These are phyloP conservation scores for Sphenopsis melanotis DNA, from an alignment of 2,797 vertebrate genomes.

Conservation along the genomic window DNA sequence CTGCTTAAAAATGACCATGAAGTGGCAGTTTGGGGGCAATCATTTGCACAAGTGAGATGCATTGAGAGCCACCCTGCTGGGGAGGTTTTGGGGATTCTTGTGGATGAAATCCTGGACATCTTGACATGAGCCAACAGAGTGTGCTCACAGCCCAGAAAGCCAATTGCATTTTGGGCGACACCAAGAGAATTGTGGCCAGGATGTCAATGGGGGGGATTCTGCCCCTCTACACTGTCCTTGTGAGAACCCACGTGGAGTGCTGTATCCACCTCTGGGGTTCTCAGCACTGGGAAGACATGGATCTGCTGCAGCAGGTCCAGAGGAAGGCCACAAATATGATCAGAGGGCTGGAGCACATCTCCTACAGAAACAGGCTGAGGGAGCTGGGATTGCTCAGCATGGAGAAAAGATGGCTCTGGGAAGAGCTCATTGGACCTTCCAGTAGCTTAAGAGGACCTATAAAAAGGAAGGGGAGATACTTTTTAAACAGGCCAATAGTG, in stretches of 20 bases:
- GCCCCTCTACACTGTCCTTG: background rate
- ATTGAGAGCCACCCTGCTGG: background rate
- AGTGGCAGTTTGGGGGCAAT: background rate
- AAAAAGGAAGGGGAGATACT: background rate
- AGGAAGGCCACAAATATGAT: background rate
- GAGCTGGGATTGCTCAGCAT: background rate
- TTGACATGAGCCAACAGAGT: background rate
- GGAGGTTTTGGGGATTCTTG: background rate
- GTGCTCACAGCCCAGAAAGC: background rate
- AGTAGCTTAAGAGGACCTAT: background rate
- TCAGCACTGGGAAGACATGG: background rate
- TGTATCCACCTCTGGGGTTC: too few relatives aligned
- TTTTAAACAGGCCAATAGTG: background rate
- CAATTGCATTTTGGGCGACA: background rate
- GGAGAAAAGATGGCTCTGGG: background rate
- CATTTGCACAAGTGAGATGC: background rate
- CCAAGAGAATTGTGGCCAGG: background rate
- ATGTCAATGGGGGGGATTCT: background rate
- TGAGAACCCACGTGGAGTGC: accelerated
- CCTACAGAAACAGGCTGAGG: background rate
- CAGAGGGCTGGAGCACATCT: background rate
- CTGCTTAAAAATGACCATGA: background rate
- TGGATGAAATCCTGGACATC: background rate
- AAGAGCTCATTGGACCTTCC: background rate
- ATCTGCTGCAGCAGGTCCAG: background rate